phyloP scores from a whole-genome alignment of 2,888 invertebrate species.

The Serrognathus titanus region DNA sequence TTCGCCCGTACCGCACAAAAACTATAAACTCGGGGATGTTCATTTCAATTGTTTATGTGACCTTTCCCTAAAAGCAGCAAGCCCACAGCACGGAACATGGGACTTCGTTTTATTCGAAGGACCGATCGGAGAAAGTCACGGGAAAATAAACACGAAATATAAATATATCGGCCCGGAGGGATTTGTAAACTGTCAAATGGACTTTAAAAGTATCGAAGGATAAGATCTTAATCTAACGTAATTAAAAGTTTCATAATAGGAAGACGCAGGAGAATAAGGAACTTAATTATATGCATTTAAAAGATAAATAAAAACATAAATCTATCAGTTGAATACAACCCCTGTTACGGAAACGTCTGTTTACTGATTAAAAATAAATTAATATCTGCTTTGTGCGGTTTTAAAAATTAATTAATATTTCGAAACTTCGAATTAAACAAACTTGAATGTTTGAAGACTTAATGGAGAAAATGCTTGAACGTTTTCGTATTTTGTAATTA shows the following conservation, averaged over 20 bases:
- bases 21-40: too few species aligned
- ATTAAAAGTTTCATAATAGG: conserved; percentile 5
- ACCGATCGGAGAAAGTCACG: too few species aligned
- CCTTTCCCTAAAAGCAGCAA: too few species aligned
- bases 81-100: too few species aligned
- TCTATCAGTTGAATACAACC: conserved; percentile 1
- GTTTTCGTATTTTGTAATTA: too few species aligned
- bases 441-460: too few species aligned
- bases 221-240: conserved; percentile 5
- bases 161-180: too few species aligned
- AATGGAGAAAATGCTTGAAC: too few species aligned
- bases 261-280: not conserved
- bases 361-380: conserved; percentile 8
- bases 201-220: not conserved
- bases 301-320: conserved; percentile 9
- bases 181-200: not conserved
- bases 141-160: too few species aligned
- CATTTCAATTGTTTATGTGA: too few species aligned
- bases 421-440: not conserved
- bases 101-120: too few species aligned
- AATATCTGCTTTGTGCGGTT: conserved; percentile 1
- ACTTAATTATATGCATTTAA: conserved; percentile 10
- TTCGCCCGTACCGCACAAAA: too few species aligned
- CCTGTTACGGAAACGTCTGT: conserved; percentile 6
- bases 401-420: conserved; percentile 2